These are phyloP conservation scores for Sceliomorpha sp. DNA, from an alignment of 2,888 invertebrate species.

Conservation along the genomic window DNA sequence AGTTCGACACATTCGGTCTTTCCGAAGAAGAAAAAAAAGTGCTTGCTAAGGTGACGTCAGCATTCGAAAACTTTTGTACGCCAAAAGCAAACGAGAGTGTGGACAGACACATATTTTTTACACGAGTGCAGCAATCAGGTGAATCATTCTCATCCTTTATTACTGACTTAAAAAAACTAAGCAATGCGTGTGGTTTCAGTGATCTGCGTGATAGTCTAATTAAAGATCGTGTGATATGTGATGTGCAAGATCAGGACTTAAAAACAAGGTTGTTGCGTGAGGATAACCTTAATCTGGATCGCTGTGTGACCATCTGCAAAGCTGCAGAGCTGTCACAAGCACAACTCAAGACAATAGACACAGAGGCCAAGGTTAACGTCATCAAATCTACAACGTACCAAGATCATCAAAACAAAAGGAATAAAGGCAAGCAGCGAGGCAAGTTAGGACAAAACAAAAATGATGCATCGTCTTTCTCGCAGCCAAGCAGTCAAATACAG, in stretches of 20 bases:
- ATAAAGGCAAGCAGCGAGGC: neutral
- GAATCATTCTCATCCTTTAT: conserved; percentile 53
- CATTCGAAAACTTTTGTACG: conserved; percentile 3
- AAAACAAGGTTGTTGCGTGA: conserved; percentile 37
- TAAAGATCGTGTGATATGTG: conserved; percentile 42
- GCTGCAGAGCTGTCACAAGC: conserved; percentile 29
- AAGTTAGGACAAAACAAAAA: too few species aligned
- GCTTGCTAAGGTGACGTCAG: conserved; percentile 10
- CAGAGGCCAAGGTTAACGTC: neutral
- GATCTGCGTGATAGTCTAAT: conserved; percentile 46
- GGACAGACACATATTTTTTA: conserved; percentile 54
- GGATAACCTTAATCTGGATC: conserved; percentile 26
- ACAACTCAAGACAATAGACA: conserved; percentile 1
- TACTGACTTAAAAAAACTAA: conserved; percentile 57
- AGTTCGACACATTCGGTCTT: conserved; percentile 52
- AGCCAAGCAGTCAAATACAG: too few species aligned
- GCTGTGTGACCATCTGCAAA: conserved; percentile 29
- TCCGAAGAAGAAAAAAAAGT: conserved; percentile 37
- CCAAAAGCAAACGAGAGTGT: conserved; percentile 15
- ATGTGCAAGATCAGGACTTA: conserved; percentile 24
- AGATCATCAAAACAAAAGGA: neutral
- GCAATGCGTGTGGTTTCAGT: conserved; percentile 56
- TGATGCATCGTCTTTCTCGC: too few species aligned
- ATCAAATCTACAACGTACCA: neutral
- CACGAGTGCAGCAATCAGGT: conserved; percentile 24